Base-by-base conservation (phyloP, 2,888 invertebrate genomes). In the Acleris holmiana region DNA sequence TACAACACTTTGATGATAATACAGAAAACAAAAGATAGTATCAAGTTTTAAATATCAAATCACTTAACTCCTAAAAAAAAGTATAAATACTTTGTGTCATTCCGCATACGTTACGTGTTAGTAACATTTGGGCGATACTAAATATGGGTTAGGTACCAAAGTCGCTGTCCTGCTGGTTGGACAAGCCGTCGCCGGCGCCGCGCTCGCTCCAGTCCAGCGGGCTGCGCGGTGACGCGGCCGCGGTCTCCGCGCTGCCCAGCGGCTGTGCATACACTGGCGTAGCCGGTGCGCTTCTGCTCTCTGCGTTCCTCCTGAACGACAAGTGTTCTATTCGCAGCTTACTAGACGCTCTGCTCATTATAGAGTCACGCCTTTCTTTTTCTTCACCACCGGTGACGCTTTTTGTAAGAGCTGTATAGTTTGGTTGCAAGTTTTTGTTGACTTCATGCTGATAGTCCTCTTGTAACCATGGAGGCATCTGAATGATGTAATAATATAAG, bases 141-240 rank as follows among this genome's bases (percentile, higher is more conserved):
- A 44, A 44, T n/a, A 2, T 17, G 18, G 17, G 79, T 89, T 88
- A n/a, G n/a, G n/a, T n/a, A 94, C 96, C 96, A 81, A 97, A 97
- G 83, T 97, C 97, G 67, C 97, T 97, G 83, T 97, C 97, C 40
- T 96, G 97, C 80, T 96, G 97, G 84, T 96, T 96, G 17, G 97
- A 97, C 69, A 96, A 95, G 1, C 97, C 98, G 82, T 98, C 98
- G 0, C 95, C 96, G 5, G 95, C 95, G 4, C 96, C 96, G 21
- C 96, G 91, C 77, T 96, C 96, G 56, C 94, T 93, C 95, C 96
- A 96, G 71, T 96, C 95, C 25, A 95, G 88, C 0, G 93, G 93
- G 62, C 86, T 85, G 2, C 93, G 93, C 0, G 89, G 87, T 0
- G 83, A 84, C 0, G 82, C 75, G 7, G 82, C 76, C 59, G 83